Evolutionary conservation across 2,888 invertebrate species (phyloP).

Genomic region (Acronicta alni): DNA sequence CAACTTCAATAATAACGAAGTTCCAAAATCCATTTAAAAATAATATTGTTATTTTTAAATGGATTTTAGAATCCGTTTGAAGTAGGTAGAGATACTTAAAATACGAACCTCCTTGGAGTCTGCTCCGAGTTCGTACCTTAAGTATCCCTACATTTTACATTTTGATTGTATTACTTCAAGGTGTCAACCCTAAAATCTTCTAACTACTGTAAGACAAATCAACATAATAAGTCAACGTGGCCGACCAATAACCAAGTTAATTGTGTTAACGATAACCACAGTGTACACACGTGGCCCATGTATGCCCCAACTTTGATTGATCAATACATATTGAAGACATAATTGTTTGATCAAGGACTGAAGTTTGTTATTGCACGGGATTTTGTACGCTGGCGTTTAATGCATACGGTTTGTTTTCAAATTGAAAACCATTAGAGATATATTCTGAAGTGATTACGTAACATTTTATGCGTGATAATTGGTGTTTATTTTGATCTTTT

Average conservation of each 20-base stretch:
- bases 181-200: background rate
- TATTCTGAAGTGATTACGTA: background rate
- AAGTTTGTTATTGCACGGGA: background rate
- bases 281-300: conserved; percentile 16
- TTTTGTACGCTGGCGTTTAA: background rate
- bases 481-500: background rate
- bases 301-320: conserved; percentile 37
- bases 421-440: background rate
- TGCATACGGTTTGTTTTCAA: background rate
- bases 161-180: background rate
- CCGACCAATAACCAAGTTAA: conserved; percentile 15
- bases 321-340: conserved; percentile 38
- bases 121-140: no score
- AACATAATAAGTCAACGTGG: conserved; percentile 10
- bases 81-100: no score
- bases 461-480: background rate
- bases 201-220: background rate
- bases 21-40: no score
- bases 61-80: no score
- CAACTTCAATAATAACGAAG: no score
- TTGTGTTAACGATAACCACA: conserved; percentile 20
- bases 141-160: background rate
- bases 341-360: conserved; percentile 33
- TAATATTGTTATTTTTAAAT: no score
- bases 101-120: no score